These are phyloP conservation scores for Archaeoteleia sp. DNA, from an alignment of 2,888 invertebrate genomes.

Conservation along the genomic window DNA sequence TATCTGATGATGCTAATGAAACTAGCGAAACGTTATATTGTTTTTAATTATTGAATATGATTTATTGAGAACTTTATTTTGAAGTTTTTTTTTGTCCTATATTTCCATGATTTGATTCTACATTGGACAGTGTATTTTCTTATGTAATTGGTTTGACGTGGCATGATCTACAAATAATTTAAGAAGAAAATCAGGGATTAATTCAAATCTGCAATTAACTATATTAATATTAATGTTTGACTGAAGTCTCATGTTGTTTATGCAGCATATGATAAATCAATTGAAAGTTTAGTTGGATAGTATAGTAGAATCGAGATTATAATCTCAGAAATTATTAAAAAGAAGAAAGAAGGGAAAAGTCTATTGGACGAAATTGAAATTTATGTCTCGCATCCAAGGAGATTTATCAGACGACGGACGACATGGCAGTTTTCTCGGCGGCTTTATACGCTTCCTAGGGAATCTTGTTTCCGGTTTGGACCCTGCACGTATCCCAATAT, in stretches of 20 bases:
- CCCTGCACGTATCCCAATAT: slow-evolving; percentile 50
- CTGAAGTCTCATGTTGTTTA: slow-evolving; percentile 34
- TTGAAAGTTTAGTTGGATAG: slow-evolving; percentile 29
- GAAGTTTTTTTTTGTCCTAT: no score
- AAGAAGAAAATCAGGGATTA: slow-evolving; percentile 28
- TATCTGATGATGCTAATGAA: no score
- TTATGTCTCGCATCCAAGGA: slow-evolving; percentile 53
- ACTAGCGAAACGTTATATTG: no score
- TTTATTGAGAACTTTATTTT: no score
- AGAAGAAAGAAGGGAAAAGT: slow-evolving; percentile 51
- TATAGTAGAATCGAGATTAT: slow-evolving; percentile 48
- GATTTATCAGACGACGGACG: slow-evolving; percentile 53
- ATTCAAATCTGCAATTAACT: no score
- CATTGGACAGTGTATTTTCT: no score
- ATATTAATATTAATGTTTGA: no score
- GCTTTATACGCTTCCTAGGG: slow-evolving; percentile 52
- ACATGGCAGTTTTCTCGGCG: slow-evolving; percentile 52
- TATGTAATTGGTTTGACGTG: no score
- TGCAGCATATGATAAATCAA: slow-evolving; percentile 39
- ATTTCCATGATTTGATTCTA: no score
- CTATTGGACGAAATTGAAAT: slow-evolving; percentile 54
- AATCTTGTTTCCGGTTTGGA: slow-evolving; percentile 53
- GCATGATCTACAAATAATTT: no score
- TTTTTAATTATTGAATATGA: no score
- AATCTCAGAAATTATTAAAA: slow-evolving; percentile 54